Base-by-base conservation (phyloP, 2,113 vertebrate genomes). In the Crocuta crocuta region DNA sequence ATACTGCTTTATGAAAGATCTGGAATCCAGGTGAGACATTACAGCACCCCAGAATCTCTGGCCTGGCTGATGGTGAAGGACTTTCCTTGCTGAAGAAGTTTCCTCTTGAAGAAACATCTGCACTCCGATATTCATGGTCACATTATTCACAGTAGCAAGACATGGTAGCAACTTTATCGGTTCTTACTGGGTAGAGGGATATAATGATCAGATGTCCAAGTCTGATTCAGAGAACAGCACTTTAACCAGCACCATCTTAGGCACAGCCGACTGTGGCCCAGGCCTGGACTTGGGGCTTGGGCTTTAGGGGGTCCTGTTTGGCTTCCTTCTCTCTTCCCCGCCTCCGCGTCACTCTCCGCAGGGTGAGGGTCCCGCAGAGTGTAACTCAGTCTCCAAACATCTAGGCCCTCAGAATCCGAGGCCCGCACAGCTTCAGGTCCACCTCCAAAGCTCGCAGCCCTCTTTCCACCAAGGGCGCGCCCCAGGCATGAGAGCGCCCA, bases 1-100 rank as follows among this genome's bases (percentile, higher is more conserved):
- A 86, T 79, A 82, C 33, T 61, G 10, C 11, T 74, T 89, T 76
- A 33, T 89, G 53, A 89, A 89, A 45, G 53, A 89, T 89, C n/a
- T 76, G 31, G 87, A 76, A 76, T 63, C 71, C 2, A 3, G 23
- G 53, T 63, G 71, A 89, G 71, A 76, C 55, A 48, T 31, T 89
- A n/a, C 17, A 89, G 87, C 19, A 76, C 8, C 10, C 35, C 23
- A 71, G 50, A 43, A n/a, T 80, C 48, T 68, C 65, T 80, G 74
- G 48, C 10, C 13, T n/a, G 23, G 12, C 48, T 35, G 16, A 31
- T 24, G 33, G 35, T 17, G 24, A 68, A 68, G 26, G 48, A 10
- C 33, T 86, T 35, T 86, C 45, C 21, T 86, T 63, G 26, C 26
- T 55, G 45, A 94, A 48, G 45, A 94, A 31, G 43, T 48, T 74